A percentile compares a stretch with the other conserved stretches of the same genome.
These are phyloP conservation scores for Crossocerus cetratus DNA, from an alignment of 2,888 invertebrate species.

Conservation along the genomic window DNA sequence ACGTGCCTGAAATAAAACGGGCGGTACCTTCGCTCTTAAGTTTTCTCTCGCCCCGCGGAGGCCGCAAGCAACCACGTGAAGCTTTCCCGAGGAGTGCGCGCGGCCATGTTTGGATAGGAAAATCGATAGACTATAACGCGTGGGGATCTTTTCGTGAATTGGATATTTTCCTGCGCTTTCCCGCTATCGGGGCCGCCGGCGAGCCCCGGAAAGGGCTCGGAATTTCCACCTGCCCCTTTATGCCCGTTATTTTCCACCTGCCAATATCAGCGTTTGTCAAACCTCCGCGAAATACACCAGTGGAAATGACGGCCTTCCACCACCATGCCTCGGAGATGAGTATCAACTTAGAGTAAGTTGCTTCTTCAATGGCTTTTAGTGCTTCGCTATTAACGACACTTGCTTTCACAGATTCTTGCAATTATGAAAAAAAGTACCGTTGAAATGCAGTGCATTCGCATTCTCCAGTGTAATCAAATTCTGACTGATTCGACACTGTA, in stretches of 20 bases:
- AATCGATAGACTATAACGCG: conserved; percentile 57
- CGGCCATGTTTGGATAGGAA: conserved; percentile 60
- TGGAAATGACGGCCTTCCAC: neutral
- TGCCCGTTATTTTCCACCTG: conserved; percentile 42
- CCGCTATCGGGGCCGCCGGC: neutral
- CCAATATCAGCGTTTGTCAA: conserved; percentile 43
- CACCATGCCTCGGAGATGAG: no score
- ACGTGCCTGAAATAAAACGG: conserved; percentile 74
- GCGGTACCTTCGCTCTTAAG: conserved; percentile 59
- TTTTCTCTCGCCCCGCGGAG: conserved; percentile 41
- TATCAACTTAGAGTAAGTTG: no score
- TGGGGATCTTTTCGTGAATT: conserved; percentile 42
- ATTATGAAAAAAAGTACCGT: no score
- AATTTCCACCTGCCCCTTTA: conserved; percentile 16
- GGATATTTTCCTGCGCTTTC: conserved; percentile 32
- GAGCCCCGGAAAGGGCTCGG: conserved; percentile 7
- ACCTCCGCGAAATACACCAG: conserved; percentile 11
- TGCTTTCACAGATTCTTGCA: no score
- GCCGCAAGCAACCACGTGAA: no score
- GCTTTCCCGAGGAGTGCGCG: conserved; percentile 13
- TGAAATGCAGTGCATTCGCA: no score
- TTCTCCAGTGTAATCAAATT: no score
- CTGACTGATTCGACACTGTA: no score
- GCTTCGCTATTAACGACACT: no score
- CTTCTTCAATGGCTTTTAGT: no score